phyloP scores from a whole-genome alignment of 2,113 vertebrate genomes.

The Oreochromis niloticus region DNA sequence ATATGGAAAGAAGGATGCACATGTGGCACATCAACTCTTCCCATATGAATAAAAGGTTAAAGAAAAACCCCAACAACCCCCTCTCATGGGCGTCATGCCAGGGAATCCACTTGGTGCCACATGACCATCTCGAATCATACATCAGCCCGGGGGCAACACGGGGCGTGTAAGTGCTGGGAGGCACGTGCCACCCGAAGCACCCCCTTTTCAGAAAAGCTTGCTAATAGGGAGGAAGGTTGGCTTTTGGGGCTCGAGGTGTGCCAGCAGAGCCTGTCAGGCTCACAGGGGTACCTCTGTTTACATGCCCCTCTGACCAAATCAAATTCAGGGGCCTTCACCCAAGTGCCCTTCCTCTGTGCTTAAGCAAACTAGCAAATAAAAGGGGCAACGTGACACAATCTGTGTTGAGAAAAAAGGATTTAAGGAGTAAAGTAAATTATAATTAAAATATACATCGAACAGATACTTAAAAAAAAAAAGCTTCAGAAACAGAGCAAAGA shows the following conservation, averaged over 20 bases:
- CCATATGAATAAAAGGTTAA: background rate
- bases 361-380: conserved; percentile 13
- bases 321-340: background rate
- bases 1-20: background rate
- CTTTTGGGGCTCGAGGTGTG: background rate
- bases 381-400: background rate
- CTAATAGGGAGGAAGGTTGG: background rate
- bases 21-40: background rate
- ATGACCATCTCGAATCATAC: conserved; percentile 15
- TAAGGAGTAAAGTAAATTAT: background rate
- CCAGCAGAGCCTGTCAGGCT: background rate
- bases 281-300: conserved; percentile 16
- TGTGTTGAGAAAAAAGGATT: background rate
- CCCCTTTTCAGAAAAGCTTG: background rate
- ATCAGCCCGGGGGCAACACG: conserved; percentile 1
- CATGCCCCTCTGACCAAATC: conserved; percentile 22
- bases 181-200: conserved; percentile 14
- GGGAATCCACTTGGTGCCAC: background rate
- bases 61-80: background rate
- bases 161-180: background rate
- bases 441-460: background rate
- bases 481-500: background rate
- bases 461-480: background rate
- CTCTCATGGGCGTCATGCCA: conserved; percentile 31
- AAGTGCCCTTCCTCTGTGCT: background rate